Percentiles rank a stretch among this genome's conserved stretches.
phyloP scores from a whole-genome alignment of 2,888 invertebrate species.

The Frankliniella intonsa region DNA sequence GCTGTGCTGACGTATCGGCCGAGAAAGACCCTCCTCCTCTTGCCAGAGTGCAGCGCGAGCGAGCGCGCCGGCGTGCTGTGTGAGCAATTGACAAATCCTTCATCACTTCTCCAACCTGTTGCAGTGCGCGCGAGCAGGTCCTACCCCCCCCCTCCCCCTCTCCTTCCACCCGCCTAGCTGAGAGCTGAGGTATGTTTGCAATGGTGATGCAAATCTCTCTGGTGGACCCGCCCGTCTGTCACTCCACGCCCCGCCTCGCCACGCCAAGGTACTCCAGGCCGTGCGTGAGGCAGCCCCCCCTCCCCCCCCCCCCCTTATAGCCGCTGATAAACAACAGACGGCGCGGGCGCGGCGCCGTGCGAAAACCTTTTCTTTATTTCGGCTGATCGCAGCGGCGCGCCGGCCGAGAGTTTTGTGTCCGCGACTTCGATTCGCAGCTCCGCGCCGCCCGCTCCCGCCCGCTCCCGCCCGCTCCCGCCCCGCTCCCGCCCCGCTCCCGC shows the following conservation, averaged over 20 bases:
- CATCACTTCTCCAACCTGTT: slow-evolving; percentile 31
- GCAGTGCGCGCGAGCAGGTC: slow-evolving; percentile 29
- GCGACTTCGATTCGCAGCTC: too few species aligned
- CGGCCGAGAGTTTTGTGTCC: too few species aligned
- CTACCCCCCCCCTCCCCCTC: slow-evolving; percentile 39
- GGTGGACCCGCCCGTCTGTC: too few species aligned
- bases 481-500: not conserved
- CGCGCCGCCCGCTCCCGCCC: not conserved
- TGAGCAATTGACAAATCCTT: too few species aligned
- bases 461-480: not conserved
- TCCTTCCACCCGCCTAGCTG: slow-evolving; percentile 46
- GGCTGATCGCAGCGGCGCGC: not conserved
- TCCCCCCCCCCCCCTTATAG: not conserved
- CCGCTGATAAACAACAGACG: not conserved
- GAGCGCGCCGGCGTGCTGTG: slow-evolving; percentile 5
- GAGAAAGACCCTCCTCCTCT: not conserved
- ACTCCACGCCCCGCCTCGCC: too few species aligned
- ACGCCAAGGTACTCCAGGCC: too few species aligned
- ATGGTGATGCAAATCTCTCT: too few species aligned
- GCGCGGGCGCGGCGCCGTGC: not conserved
- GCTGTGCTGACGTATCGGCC: not conserved
- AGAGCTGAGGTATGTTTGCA: too few species aligned
- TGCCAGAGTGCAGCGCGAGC: not conserved
- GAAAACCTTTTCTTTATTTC: too few species aligned
- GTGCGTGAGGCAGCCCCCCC: too few species aligned